Conservation (phyloP, 2,797 vertebrate genomes). For the Falco concolor region DNA sequence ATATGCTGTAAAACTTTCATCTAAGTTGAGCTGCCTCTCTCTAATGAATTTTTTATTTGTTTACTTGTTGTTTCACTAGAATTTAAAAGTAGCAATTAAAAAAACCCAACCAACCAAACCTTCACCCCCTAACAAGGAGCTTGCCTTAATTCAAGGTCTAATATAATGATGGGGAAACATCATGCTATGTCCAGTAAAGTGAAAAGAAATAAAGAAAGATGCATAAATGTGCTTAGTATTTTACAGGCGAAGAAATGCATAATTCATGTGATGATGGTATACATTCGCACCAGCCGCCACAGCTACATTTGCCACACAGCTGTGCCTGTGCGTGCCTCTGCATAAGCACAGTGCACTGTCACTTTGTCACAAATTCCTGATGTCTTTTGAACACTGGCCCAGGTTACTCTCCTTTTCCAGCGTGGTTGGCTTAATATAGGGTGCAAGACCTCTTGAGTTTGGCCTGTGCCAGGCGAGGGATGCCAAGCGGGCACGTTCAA, state of each 20-base stretch:
- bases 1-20: slow-evolving; percentile 71
- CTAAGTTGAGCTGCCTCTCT: slow-evolving; percentile 67
- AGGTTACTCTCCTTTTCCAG: background rate
- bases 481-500: background rate
- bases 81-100: slow-evolving; percentile 71
- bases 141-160: slow-evolving; percentile 52
- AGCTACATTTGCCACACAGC: background rate
- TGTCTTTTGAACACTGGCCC: background rate
- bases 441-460: background rate
- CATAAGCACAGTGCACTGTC: background rate
- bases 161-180: background rate
- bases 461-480: background rate
- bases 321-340: background rate
- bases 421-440: background rate
- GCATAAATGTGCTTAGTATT: background rate
- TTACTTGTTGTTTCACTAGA: slow-evolving; percentile 71
- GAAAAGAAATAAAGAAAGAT: background rate
- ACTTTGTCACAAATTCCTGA: background rate
- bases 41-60: slow-evolving; percentile 82
- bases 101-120: slow-evolving; percentile 36
- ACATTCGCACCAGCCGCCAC: background rate
- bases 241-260: background rate
- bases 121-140: slow-evolving; percentile 8
- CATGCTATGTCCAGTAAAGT: background rate
- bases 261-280: slow-evolving; percentile 17